Percentiles rank a stretch among this genome's conserved stretches.
These are phyloP conservation scores for Leptodirus hochenwartii DNA, from an alignment of 2,888 invertebrate species.

Conservation along the genomic window DNA sequence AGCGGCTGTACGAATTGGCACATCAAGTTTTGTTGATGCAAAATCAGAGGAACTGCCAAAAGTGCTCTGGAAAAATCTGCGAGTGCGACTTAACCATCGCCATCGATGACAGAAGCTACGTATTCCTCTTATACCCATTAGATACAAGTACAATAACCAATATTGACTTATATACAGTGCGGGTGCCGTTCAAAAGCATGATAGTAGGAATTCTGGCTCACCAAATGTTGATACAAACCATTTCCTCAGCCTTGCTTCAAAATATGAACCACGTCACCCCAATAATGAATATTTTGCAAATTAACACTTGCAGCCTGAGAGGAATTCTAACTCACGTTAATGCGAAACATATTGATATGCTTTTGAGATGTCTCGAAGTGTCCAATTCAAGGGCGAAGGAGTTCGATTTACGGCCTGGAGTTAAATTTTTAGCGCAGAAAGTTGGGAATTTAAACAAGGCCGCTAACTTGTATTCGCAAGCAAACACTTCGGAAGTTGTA, in stretches of 20 bases:
- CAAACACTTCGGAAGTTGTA: constrained; percentile 81
- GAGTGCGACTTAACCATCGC: constrained; percentile 31
- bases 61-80: constrained; percentile 24
- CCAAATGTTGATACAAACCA: constrained; percentile 80
- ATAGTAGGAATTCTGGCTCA: constrained; percentile 82
- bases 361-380: constrained; percentile 61
- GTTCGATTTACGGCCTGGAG: constrained; percentile 78
- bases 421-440: constrained; percentile 88
- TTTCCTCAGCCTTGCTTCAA: constrained; percentile 72
- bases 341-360: constrained; percentile 43
- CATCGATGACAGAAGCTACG: constrained; percentile 72
- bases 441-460: constrained; percentile 72
- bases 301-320: constrained; percentile 25
- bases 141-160: constrained; percentile 31
- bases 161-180: constrained; percentile 57
- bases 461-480: constrained; percentile 82
- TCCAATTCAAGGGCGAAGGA: constrained; percentile 69
- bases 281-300: constrained; percentile 26
- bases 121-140: constrained; percentile 69
- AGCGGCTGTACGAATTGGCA: constrained; percentile 70
- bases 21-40: constrained; percentile 67
- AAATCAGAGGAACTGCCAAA: constrained; percentile 22
- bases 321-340: constrained; percentile 30
- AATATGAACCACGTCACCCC: constrained; percentile 27
- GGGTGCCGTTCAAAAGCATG: constrained; percentile 74